Percentiles rank a stretch among this genome's conserved stretches.
Evolutionary conservation across 2,113 vertebrate genomes (phyloP).

Genomic region (Hirundichthys speculiger): DNA sequence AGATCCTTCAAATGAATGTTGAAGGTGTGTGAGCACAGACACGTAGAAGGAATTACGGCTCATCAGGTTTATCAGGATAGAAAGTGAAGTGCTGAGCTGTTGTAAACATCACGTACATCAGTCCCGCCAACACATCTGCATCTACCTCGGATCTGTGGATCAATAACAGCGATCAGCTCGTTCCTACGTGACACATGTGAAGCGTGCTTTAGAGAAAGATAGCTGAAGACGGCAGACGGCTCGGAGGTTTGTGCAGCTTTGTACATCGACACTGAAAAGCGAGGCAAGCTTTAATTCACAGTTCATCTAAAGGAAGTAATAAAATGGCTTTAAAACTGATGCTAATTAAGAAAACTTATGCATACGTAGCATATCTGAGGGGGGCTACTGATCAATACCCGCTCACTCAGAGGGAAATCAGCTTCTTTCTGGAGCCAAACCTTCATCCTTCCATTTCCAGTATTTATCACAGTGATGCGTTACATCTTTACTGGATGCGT

Average conservation of each 20-base stretch:
- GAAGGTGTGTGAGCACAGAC: conserved; percentile 15
- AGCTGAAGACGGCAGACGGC: conserved; percentile 17
- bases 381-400: no score
- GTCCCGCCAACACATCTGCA: background rate
- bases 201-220: conserved; percentile 60
- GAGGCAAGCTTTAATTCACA: conserved; percentile 33
- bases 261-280: conserved; percentile 30
- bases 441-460: background rate
- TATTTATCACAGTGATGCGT: background rate
- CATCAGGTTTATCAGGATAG: conserved; percentile 19
- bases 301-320: conserved; percentile 20
- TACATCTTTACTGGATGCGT: background rate
- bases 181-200: conserved; percentile 66
- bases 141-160: conserved; percentile 6
- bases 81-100: conserved; percentile 13
- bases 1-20: conserved; percentile 7
- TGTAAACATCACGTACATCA: background rate
- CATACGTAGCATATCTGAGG: background rate
- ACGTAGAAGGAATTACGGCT: conserved; percentile 5
- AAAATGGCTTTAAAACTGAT: no score
- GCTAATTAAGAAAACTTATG: background rate
- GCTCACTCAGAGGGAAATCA: background rate
- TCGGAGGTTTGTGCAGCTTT: conserved; percentile 34
- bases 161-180: conserved; percentile 26
- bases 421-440: background rate